Conservation (phyloP, 2,113 vertebrate species). For the Anolis carolinensis region DNA sequence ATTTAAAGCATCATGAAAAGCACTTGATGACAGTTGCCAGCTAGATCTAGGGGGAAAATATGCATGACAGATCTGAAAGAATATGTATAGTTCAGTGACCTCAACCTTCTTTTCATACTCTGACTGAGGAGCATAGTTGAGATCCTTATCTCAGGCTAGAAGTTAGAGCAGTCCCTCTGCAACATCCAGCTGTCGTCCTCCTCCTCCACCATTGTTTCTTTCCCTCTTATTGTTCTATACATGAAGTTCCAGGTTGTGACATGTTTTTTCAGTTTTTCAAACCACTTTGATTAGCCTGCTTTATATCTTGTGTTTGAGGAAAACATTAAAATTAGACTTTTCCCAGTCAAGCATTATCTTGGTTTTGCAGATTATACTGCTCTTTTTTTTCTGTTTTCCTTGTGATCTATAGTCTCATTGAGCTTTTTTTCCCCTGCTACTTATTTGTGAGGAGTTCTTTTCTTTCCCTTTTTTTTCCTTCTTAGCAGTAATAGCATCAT, state of each 20-base stretch:
- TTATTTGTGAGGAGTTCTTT: not conserved
- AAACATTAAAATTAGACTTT: constrained; percentile 13
- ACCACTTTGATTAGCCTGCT: not conserved
- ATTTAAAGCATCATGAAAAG: too few relatives aligned
- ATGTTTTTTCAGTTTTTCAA: constrained; percentile 5
- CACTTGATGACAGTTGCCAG: too few relatives aligned
- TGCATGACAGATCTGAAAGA: too few relatives aligned
- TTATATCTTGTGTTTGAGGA: not conserved
- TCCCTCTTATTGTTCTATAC: not conserved
- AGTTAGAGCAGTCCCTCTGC: too few relatives aligned
- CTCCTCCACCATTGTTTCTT: not conserved
- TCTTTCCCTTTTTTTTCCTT: not conserved
- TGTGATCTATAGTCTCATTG: constrained; percentile 19
- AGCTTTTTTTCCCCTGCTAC: not conserved
- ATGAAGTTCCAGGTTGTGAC: not conserved
- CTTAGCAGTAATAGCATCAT: constrained; percentile 24
- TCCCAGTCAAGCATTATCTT: not conserved
- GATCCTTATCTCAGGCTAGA: too few relatives aligned
- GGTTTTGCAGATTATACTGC: constrained; percentile 15
- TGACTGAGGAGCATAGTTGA: too few relatives aligned
- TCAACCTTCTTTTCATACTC: too few relatives aligned
- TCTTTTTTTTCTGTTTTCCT: constrained; percentile 35
- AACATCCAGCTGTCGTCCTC: too few relatives aligned
- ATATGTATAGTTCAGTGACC: too few relatives aligned
- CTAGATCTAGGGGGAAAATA: too few relatives aligned